Evolutionary conservation across 2,797 vertebrate genomes (phyloP), one percentile per base, ranked within the genome.

Genomic region (Trichosurus vulpecula): DNA sequence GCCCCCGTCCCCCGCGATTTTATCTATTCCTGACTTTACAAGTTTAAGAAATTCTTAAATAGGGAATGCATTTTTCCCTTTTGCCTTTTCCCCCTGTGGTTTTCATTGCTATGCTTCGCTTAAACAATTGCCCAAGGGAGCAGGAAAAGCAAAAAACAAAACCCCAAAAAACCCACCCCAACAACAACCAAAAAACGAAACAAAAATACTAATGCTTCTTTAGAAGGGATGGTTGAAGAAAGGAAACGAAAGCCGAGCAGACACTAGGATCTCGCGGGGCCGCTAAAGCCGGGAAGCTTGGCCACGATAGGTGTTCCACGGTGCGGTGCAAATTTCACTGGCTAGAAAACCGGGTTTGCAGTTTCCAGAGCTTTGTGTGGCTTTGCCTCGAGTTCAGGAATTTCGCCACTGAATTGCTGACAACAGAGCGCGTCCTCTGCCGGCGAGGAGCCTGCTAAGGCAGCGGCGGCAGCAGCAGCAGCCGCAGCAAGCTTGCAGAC

Each of bases 371-470:
- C 90, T 54, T 90, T 54, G 51, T 52, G 90, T 52, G 90, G 90
- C 90, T 52, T 90, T 31, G 90, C 90, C 90, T 52, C 12, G 29
- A 30, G 12, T 52, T 16, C 51, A n/a, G 90, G 90, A 54, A 52
- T 52, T 31, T 52, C 51, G 1, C 61, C 56, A 41, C 13, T 0
- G 30, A 30, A 10, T 2, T 0, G 31, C 0, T 0, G 13, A 0
- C 2, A 19, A 30, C 0, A 4, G 1, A 52, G 66, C 52, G 19
- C n/a, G 0, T 87, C 74, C 74, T 87, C 74, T 87, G 74, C 74
- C 74, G 74, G 74, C 22, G 74, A 87, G 41, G 22, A 87, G 74
- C 74, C 74, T 51, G 74, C 41, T 47, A 81, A 81, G 74, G 74
- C 74, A 22, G n/a, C 66, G 16, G n/a, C n/a, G 1, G 0, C 6